phyloP scores from a whole-genome alignment of 2,888 invertebrate species.

The Clistopyga incitator region DNA sequence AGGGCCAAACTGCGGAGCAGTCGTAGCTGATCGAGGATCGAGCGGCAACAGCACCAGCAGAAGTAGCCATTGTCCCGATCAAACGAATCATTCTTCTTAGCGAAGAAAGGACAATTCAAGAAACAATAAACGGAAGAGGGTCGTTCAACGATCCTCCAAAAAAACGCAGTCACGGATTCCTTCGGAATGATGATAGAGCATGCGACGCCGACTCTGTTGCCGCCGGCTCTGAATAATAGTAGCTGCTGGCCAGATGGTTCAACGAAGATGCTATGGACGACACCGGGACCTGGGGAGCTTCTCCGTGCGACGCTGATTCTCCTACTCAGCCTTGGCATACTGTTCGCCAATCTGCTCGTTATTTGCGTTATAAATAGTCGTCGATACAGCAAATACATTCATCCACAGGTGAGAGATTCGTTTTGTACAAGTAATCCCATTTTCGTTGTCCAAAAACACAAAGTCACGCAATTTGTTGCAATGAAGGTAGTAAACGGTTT shows the following conservation, averaged over 20 bases:
- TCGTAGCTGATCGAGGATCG: constrained; percentile 48
- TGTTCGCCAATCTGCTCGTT: constrained; percentile 91
- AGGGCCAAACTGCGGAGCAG: constrained; percentile 24
- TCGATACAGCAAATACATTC: constrained; percentile 93
- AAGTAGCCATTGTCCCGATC: constrained; percentile 29
- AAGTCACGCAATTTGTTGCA: neutral
- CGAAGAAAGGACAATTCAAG: constrained; percentile 32
- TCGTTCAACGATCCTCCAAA: constrained; percentile 54
- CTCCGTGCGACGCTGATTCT: constrained; percentile 92
- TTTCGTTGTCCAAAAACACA: too few species aligned
- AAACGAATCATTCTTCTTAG: constrained; percentile 51
- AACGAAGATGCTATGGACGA: constrained; percentile 84
- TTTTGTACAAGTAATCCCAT: too few species aligned
- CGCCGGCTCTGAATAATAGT: constrained; percentile 93
- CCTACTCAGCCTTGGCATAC: constrained; percentile 91
- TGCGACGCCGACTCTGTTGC: constrained; percentile 90
- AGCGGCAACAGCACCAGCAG: constrained; percentile 46
- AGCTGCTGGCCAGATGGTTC: constrained; percentile 90
- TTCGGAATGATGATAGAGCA: constrained; percentile 87
- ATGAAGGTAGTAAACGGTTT: neutral
- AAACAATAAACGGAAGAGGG: constrained; percentile 29
- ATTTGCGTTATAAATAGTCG: constrained; percentile 94
- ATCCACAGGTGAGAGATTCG: constrained; percentile 91
- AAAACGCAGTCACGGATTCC: constrained; percentile 54
- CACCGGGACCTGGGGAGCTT: constrained; percentile 89